A percentile compares a stretch with the other conserved stretches of the same genome.
Conservation (phyloP, 1,140 invertebrate genomes). For the Drosophila elegans region DNA sequence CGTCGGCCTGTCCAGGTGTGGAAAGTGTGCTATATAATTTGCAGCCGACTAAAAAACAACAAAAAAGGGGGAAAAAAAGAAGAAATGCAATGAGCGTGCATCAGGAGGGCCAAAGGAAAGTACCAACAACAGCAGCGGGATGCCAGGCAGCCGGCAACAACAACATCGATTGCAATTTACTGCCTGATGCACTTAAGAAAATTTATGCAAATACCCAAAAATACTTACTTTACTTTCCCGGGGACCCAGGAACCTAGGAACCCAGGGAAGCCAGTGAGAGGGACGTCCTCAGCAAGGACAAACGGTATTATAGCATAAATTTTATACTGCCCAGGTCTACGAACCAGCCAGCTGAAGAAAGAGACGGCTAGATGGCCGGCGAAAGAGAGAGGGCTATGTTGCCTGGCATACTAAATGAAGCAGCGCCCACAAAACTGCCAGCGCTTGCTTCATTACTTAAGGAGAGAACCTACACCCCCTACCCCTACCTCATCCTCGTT, state of each 20-base stretch:
- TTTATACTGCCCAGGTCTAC: constrained; percentile 82
- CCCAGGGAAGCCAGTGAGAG: too few relatives aligned
- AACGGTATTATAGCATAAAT: constrained; percentile 79
- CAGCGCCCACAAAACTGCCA: constrained; percentile 78
- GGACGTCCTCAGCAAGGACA: constrained; percentile 64
- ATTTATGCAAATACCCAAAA: constrained; percentile 84
- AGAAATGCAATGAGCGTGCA: constrained; percentile 58
- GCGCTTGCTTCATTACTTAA: constrained; percentile 76
- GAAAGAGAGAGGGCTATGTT: constrained; percentile 9
- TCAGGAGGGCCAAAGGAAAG: constrained; percentile 52
- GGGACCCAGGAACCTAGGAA: not conserved
- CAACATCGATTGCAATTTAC: constrained; percentile 84
- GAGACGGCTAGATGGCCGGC: constrained; percentile 4
- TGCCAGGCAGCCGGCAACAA: constrained; percentile 38
- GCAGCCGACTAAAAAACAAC: constrained; percentile 45
- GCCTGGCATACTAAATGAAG: constrained; percentile 78
- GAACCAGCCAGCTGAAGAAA: constrained; percentile 33
- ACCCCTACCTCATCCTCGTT: not conserved
- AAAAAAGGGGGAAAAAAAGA: constrained; percentile 3
- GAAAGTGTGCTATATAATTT: constrained; percentile 83
- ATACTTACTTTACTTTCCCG: constrained; percentile 76
- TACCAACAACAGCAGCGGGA: constrained; percentile 46
- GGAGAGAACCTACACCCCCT: constrained; percentile 1
- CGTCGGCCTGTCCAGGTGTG: constrained; percentile 75
- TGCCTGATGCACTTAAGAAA: constrained; percentile 84